Conservation (phyloP, 92 coral and sea anemone species). For the Umimayanthus chanpuru region DNA sequence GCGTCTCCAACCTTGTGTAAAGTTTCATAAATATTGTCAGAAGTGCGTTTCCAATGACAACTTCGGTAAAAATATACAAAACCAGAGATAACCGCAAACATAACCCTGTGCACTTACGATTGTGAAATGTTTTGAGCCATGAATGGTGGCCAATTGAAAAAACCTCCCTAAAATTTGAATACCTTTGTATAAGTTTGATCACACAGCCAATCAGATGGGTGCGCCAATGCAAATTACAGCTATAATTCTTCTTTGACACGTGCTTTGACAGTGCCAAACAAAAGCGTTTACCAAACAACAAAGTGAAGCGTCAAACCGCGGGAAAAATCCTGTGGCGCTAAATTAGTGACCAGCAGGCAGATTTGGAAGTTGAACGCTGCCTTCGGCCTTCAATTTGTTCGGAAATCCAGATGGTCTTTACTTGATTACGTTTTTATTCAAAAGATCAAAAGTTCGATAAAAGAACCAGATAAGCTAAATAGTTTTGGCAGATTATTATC, state of each 20-base stretch:
- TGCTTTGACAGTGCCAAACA: constrained; percentile 33
- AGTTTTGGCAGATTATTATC: no score
- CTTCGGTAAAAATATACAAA: not conserved
- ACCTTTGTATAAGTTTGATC: constrained; percentile 4
- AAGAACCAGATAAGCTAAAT: no score
- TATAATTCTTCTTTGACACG: constrained; percentile 1
- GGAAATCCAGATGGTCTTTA: not conserved
- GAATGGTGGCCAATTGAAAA: constrained; percentile 9
- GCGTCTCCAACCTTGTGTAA: not conserved
- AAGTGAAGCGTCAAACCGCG: constrained; percentile 32
- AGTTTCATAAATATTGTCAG: not conserved
- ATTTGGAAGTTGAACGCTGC: not conserved
- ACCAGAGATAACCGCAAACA: not conserved
- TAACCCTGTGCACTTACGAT: not conserved
- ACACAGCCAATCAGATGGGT: not conserved
- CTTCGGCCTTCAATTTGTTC: not conserved
- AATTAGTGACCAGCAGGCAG: not conserved
- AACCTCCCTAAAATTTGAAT: constrained; percentile 20
- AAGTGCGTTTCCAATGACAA: not conserved
- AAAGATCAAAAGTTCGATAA: no score
- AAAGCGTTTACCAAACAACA: constrained; percentile 24
- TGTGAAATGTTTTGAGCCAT: constrained; percentile 23
- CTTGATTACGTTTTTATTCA: no score
- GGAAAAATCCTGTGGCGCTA: constrained; percentile 12
- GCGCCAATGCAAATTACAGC: constrained; percentile 14